A percentile compares a stretch with the other conserved stretches of the same genome.
These are phyloP conservation scores for Pharmacophagus antenor DNA, from an alignment of 2,888 invertebrate genomes.

Conservation along the genomic window DNA sequence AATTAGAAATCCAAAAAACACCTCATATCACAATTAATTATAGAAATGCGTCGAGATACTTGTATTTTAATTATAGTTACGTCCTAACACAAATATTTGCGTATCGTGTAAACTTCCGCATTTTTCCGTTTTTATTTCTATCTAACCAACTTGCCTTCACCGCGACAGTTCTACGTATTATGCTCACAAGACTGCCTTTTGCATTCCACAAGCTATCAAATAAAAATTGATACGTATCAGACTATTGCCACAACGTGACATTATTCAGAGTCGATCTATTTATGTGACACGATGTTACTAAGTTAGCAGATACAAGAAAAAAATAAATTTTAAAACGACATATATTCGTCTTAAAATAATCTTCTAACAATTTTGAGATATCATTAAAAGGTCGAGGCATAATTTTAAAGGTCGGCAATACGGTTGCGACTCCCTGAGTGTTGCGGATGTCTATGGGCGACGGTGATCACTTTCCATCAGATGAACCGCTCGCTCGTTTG, in stretches of 20 bases:
- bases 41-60: neutral
- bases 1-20: neutral
- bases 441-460: too few species aligned
- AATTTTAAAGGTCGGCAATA: too few species aligned
- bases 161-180: constrained; percentile 8
- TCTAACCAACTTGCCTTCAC: constrained; percentile 5
- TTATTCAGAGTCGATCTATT: constrained; percentile 12
- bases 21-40: constrained; percentile 2
- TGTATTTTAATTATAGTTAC: constrained; percentile 9
- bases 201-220: constrained; percentile 19
- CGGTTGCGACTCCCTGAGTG: too few species aligned
- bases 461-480: too few species aligned
- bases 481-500: too few species aligned
- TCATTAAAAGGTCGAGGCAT: too few species aligned
- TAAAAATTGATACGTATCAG: constrained; percentile 13
- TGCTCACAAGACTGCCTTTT: constrained; percentile 10
- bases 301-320: neutral
- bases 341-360: too few species aligned
- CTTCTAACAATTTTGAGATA: too few species aligned
- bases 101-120: constrained; percentile 21
- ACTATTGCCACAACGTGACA: neutral
- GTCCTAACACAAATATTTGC: constrained; percentile 27
- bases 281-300: neutral
- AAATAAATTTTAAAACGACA: too few species aligned
- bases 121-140: constrained; percentile 27